Conservation (phyloP, 2,797 vertebrate genomes). For the Pogonophryne albipinna region DNA sequence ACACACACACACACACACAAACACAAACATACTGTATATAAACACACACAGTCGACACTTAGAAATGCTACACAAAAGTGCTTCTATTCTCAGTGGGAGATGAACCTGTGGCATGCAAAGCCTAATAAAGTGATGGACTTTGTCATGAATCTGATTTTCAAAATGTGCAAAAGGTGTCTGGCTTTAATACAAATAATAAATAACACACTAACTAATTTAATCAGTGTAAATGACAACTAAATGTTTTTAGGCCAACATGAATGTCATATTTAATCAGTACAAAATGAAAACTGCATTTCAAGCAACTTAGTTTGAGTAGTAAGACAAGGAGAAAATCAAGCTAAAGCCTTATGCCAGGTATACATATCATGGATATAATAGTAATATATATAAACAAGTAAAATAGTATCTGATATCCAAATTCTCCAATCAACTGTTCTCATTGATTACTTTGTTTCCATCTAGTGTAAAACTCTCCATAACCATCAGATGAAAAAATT, state of each 20-base stretch:
- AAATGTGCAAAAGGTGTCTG: neutral
- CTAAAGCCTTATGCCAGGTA: neutral
- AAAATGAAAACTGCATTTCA: neutral
- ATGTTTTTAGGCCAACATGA: neutral
- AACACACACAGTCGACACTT: neutral
- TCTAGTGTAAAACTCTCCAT: too few relatives aligned
- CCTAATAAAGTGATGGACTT: conserved; percentile 10
- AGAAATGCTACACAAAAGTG: conserved; percentile 10
- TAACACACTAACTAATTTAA: neutral
- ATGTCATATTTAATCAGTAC: neutral
- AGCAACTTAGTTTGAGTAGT: neutral
- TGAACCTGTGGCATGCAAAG: conserved; percentile 7
- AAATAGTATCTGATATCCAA: too few relatives aligned
- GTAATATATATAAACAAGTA: too few relatives aligned
- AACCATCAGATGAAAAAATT: neutral
- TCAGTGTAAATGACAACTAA: neutral
- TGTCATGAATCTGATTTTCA: conserved; percentile 10
- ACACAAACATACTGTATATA: too few relatives aligned
- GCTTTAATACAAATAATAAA: too few relatives aligned
- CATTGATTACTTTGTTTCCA: neutral
- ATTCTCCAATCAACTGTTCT: too few relatives aligned
- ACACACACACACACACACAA: conserved; percentile 7
- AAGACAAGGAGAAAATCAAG: neutral
- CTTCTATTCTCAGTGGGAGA: conserved; percentile 20
- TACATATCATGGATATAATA: neutral